phyloP scores from a whole-genome alignment of 2,113 vertebrate species.

The Cebidichthys violaceus region DNA sequence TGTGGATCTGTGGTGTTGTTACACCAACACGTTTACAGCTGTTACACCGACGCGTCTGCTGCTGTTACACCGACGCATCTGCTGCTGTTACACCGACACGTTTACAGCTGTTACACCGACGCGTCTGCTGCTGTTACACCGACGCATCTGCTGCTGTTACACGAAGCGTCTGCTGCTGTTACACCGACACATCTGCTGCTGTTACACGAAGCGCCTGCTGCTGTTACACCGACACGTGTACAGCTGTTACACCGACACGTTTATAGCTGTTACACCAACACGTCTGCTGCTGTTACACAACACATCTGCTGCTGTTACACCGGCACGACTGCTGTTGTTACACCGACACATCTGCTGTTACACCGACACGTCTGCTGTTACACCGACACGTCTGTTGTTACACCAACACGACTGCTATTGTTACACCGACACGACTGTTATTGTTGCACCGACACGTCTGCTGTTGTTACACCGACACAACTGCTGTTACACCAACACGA shows the following conservation, averaged over 20 bases:
- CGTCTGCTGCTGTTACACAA: no score
- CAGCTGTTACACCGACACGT: background rate
- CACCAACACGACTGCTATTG: no score
- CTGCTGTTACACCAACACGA: slow-evolving; percentile 10
- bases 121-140: background rate
- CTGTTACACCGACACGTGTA: slow-evolving; percentile 9
- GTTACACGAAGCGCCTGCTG: background rate
- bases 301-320: background rate
- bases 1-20: slow-evolving; percentile 62
- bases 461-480: no score
- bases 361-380: background rate
- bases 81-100: background rate
- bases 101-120: background rate
- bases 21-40: background rate
- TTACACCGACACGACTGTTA: background rate
- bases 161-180: background rate
- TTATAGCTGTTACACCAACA: background rate
- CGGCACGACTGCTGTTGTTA: background rate
- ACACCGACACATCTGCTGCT: no score
- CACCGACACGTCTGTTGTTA: background rate
- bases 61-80: no score
- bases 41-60: background rate
- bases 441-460: background rate
- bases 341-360: background rate
- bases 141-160: background rate